A percentile compares a stretch with the other conserved stretches of the same genome.
Conservation (phyloP, 2,797 vertebrate species). For the Pristis pectinata region DNA sequence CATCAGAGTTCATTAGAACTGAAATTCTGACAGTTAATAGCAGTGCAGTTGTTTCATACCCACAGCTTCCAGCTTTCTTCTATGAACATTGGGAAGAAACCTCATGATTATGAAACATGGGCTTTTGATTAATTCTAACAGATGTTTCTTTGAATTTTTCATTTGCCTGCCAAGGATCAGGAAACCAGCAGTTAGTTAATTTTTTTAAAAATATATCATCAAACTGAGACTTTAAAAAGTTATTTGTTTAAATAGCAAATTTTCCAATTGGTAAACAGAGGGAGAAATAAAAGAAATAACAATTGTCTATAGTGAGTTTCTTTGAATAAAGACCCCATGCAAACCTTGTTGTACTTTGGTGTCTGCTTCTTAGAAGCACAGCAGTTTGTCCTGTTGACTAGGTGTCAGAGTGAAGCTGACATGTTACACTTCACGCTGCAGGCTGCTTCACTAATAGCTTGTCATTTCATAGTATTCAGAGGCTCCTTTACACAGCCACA, state of each 20-base stretch:
- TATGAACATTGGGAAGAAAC: neutral
- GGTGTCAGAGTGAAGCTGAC: slow-evolving; percentile 31
- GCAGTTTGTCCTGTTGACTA: slow-evolving; percentile 30
- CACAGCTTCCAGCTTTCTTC: slow-evolving; percentile 27
- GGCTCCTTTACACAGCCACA: neutral
- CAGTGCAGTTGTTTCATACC: slow-evolving; percentile 1
- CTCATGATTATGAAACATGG: neutral
- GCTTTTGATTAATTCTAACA: slow-evolving; percentile 32
- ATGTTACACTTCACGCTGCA: slow-evolving; percentile 21
- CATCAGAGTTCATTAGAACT: neutral
- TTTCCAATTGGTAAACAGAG: neutral
- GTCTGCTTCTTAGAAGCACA: neutral
- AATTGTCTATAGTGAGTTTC: neutral
- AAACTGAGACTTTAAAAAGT: neutral
- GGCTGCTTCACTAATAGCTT: slow-evolving; percentile 35
- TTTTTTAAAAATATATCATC: neutral
- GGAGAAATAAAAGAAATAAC: neutral
- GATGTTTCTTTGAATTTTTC: slow-evolving; percentile 24
- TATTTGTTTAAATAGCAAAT: neutral
- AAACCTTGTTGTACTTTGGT: neutral
- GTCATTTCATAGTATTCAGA: slow-evolving; percentile 25
- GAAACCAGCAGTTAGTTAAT: neutral
- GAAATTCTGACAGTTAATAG: neutral
- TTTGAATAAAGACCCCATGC: neutral
- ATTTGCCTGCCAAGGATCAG: neutral